A percentile compares a stretch with the other conserved stretches of the same genome.
These are phyloP conservation scores for Triplophysa bombifrons DNA, from an alignment of 2,797 vertebrate species.

Conservation along the genomic window DNA sequence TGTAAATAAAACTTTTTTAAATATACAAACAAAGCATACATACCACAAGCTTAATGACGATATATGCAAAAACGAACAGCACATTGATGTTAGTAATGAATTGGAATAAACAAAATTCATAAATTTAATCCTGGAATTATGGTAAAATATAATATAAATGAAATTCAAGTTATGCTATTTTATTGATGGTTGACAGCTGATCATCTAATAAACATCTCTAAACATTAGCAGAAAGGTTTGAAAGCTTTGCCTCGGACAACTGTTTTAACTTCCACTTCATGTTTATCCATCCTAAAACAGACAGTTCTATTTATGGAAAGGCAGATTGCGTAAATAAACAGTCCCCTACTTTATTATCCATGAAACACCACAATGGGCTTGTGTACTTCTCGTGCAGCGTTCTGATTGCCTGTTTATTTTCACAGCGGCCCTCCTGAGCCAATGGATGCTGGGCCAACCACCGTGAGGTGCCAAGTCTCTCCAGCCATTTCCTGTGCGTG, in stretches of 20 bases:
- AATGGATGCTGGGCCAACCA: conserved; percentile 87
- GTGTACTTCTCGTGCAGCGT: conserved; percentile 88
- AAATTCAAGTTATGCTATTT: not conserved
- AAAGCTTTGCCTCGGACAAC: conserved; percentile 84
- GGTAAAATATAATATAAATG: not conserved
- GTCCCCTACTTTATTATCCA: conserved; percentile 91
- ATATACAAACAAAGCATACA: not conserved
- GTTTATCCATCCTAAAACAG: conserved; percentile 95
- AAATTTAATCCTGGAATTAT: conserved; percentile 15
- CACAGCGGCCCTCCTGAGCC: conserved; percentile 88
- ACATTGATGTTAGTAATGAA: not conserved
- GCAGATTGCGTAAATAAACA: conserved; percentile 97
- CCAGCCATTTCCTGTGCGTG: conserved; percentile 92
- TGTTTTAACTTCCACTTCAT: conserved; percentile 88
- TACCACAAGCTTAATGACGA: not conserved
- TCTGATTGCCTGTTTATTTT: conserved; percentile 99
- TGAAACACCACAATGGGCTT: conserved; percentile 91
- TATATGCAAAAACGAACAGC: not conserved
- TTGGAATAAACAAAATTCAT: not conserved
- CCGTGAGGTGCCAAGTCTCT: conserved; percentile 91
- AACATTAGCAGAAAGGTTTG: conserved; percentile 94
- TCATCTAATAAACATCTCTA: conserved; percentile 80
- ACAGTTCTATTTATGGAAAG: conserved; percentile 94
- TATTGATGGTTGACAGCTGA: not conserved
- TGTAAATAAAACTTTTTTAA: not conserved